Base-by-base conservation (phyloP, 2,113 vertebrate species). In the Tricholaema leucomelas region DNA sequence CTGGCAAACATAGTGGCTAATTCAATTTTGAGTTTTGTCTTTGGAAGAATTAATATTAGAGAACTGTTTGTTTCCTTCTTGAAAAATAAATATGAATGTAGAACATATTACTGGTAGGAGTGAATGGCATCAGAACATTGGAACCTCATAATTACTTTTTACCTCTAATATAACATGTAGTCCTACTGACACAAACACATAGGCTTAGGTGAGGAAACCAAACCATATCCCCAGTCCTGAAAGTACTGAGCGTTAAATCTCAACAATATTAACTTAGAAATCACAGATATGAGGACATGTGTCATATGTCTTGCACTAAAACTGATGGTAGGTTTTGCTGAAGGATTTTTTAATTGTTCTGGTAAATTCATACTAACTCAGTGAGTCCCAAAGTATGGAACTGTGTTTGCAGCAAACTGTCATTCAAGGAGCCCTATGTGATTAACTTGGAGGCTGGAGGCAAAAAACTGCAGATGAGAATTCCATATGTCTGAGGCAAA, bases 401-500 rank as follows among this genome's bases (percentile, higher is more conserved):
- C 2, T 80, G 33, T 77, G 54, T 80, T 82, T 87, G 88, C 81
- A 93, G 60, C 30, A 92, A 87, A 85, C 36, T 73, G 54, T 38
- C 4, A 3, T 76, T 85, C 60, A 52, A 28, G 60, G 48, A 92
- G 64, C 64, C 65, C 60, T 61, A 54, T 67, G 48, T 96, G 89
- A 89, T 93, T 96, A 94, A 85, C 54, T 77, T 64, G 75, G 78
- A 94, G 70, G 28, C 44, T 78, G 74, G 70, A 90, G 33, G 79
- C 58, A 93, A 83, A 87, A 93, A 93, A 40, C 54, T 88, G 79
- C 72, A 93, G 84, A 96, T 94, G 91, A 83, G 91, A 94, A 96
- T 94, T 87, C 92, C 82, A 87, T 85, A 77, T 89, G 92, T 85
- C 75, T 89, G 75, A 91, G 58, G 70, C 88, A 93, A 81, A 95